phyloP scores from a whole-genome alignment of 1,140 invertebrate species.

The Holcopasites calliopsidis region DNA sequence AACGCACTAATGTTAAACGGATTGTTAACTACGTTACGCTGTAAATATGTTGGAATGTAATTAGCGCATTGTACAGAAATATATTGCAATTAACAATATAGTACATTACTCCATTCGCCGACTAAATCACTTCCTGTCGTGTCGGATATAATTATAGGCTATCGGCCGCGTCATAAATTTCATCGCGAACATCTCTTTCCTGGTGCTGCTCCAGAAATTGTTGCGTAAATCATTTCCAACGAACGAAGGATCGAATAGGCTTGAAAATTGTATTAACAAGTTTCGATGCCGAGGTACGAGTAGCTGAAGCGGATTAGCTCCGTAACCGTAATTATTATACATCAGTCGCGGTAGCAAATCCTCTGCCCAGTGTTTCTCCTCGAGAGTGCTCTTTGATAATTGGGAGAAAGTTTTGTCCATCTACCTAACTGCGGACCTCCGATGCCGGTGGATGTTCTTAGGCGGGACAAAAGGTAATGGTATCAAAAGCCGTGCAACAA shows the following conservation, averaged over 20 bases:
- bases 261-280: constrained; percentile 13
- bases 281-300: background rate
- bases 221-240: background rate
- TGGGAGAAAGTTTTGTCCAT: constrained; percentile 45
- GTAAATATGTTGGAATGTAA: constrained; percentile 10
- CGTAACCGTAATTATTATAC: constrained; percentile 37
- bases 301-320: constrained; percentile 14
- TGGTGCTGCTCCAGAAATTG: background rate
- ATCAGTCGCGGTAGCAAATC: constrained; percentile 6
- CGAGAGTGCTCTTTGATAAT: constrained; percentile 48
- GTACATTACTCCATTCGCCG: background rate
- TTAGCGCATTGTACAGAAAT: constrained; percentile 15
- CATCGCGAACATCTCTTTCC: background rate
- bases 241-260: background rate
- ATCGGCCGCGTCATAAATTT: background rate
- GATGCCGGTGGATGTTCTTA: background rate
- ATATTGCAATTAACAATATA: constrained; percentile 3
- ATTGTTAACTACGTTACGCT: background rate
- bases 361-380: constrained; percentile 19
- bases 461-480: background rate
- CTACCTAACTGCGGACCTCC: constrained; percentile 39
- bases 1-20: constrained; percentile 19
- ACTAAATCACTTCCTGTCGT: constrained; percentile 21
- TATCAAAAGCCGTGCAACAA: background rate
- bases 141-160: background rate